Conservation (phyloP, 2,113 vertebrate species). For the Peucedramus taeniatus region DNA sequence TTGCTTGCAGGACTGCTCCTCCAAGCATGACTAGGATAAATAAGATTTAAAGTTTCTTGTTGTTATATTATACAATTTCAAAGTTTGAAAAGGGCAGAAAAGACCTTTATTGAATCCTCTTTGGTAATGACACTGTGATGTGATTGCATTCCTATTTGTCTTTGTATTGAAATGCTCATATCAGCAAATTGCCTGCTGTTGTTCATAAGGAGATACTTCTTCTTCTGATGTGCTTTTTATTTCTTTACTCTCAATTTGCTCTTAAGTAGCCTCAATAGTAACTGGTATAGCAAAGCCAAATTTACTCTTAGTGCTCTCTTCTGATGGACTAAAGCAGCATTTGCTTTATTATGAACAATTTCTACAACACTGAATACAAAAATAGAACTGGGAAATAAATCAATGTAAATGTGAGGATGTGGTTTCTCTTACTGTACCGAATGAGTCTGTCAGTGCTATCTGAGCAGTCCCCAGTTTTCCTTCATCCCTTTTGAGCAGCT, state of each 20-base stretch:
- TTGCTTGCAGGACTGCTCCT: neutral
- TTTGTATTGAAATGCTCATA: neutral
- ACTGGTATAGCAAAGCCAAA: neutral
- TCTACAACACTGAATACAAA: neutral
- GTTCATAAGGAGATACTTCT: neutral
- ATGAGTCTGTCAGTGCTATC: neutral
- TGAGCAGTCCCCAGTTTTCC: neutral
- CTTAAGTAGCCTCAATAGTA: neutral
- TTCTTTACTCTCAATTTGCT: neutral
- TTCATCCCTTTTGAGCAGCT: neutral
- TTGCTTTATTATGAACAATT: neutral
- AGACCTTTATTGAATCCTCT: neutral
- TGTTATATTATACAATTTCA: neutral
- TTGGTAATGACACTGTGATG: neutral
- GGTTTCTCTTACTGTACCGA: neutral
- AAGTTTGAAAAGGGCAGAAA: neutral
- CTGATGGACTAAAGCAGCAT: neutral
- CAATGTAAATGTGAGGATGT: neutral
- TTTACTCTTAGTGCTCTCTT: neutral
- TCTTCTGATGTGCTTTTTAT: neutral
- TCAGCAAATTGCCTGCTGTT: neutral
- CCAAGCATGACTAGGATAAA: neutral
- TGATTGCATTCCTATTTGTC: neutral
- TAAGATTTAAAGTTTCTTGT: neutral
- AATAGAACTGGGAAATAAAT: neutral